Evolutionary conservation across 2,888 invertebrate species (phyloP), one percentile per base, ranked within the genome.

Genomic region (Cheilosia grossa): DNA sequence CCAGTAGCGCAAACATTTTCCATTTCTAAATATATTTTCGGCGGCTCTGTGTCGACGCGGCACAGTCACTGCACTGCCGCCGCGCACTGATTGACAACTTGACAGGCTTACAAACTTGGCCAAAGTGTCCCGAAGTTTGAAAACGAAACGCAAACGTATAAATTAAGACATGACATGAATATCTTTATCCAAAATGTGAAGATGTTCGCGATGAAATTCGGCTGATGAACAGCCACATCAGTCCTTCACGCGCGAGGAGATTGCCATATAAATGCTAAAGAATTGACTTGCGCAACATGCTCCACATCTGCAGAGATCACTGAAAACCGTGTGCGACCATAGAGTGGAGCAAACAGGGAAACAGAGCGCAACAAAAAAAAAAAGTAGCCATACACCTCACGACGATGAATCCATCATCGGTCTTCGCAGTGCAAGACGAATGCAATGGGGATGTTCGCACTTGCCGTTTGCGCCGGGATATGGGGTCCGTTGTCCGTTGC

Each of bases 141-240:
- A 74, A 74, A 47, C 61, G 61, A 44, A 80, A 80, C 54, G 56
- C 69, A 40, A 58, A 64, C 56, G 69, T 63, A 81, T 81, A 75
- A 81, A 81, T 81, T 75, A 81, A 67, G 56, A 47, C 80, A 64
- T 58, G 63, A 69, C 69, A 64, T 56, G 61, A 54, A 75, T 67
- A 33, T 63, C 40, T 69, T 30, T 37, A 40, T 61, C 47, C 53
- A 6, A 44, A 27, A 49, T 51, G 13, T 19, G 19, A 61, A 40
- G 42, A 61, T 47, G 21, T 56, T 30, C 27, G 17, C 33, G 13
- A 10, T 19, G 47, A 33, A 19, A 63, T 63, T 58, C 42, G 63
- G 69, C 27, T 51, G 58, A 67, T 4, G 13, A 37, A 37, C 13
- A 37, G 30, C 9, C 30, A 27, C 27, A 27, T 27, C 33, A 33